Percentiles rank a stretch among this genome's conserved stretches.
phyloP scores from a whole-genome alignment of 2,888 invertebrate species.

The Aradus depressus region DNA sequence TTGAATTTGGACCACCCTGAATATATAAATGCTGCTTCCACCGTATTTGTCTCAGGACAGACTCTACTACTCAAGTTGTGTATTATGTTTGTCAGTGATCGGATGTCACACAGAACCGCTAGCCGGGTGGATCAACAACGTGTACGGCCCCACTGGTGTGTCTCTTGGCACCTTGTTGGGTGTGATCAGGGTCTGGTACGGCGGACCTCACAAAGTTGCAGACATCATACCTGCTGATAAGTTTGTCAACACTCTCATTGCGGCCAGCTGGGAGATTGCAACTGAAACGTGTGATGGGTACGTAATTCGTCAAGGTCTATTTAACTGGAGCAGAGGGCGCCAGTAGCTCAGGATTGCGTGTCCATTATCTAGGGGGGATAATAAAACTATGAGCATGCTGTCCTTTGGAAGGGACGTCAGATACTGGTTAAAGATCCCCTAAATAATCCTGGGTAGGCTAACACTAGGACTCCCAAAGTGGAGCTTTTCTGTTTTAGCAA shows the following conservation, averaged over 20 bases:
- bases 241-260: constrained; percentile 49
- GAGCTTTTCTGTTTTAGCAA: too few species aligned
- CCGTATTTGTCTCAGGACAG: not conserved
- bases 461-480: too few species aligned
- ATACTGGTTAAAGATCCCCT: too few species aligned
- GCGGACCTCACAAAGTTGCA: constrained; percentile 42
- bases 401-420: too few species aligned
- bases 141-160: constrained; percentile 53
- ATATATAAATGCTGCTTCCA: not conserved
- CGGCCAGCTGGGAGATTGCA: constrained; percentile 44
- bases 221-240: constrained; percentile 60
- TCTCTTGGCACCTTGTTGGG: constrained; percentile 45
- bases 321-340: too few species aligned
- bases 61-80: not conserved
- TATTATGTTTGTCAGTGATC: constrained; percentile 31
- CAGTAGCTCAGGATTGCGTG: too few species aligned
- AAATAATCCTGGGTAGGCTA: too few species aligned
- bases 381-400: too few species aligned
- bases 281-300: constrained; percentile 12
- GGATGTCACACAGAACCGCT: constrained; percentile 39
- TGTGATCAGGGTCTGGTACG: constrained; percentile 47
- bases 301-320: not conserved
- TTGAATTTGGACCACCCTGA: too few species aligned
- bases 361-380: not conserved
- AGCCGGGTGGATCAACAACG: constrained; percentile 56